Evolutionary conservation across 2,113 vertebrate species (phyloP).

Genomic region (Coptodon rendalli): DNA sequence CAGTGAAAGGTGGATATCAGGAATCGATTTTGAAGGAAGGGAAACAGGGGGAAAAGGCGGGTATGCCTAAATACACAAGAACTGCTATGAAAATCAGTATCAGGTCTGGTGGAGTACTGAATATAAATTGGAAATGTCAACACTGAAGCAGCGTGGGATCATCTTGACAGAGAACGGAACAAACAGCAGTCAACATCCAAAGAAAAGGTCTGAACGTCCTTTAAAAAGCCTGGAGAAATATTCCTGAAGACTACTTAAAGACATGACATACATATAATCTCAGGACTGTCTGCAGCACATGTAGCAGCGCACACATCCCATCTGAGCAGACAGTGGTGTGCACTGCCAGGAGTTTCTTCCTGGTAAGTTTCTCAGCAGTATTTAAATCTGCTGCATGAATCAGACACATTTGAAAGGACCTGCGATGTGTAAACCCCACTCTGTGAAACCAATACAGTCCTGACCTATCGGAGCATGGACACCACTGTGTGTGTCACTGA

Average conservation of each 20-base stretch:
- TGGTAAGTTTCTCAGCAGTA: not conserved
- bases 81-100: not conserved
- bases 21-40: not conserved
- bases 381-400: not conserved
- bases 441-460: not conserved
- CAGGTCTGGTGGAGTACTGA: not conserved
- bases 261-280: not conserved
- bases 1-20: not conserved
- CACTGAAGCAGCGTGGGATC: not conserved
- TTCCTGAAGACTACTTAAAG: not conserved
- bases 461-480: not conserved
- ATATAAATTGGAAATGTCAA: not conserved
- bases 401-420: not conserved
- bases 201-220: not conserved
- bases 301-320: not conserved
- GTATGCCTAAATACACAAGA: not conserved
- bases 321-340: not conserved
- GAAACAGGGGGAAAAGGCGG: not conserved
- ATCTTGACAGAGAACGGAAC: not conserved
- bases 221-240: not conserved
- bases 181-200: not conserved
- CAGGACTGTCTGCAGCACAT: not conserved
- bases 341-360: too few relatives aligned
- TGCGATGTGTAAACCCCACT: not conserved
- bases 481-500: not conserved